Percentiles rank a stretch among this genome's conserved stretches.
Evolutionary conservation across 2,113 vertebrate genomes (phyloP).

Genomic region (Panurus biarmicus): DNA sequence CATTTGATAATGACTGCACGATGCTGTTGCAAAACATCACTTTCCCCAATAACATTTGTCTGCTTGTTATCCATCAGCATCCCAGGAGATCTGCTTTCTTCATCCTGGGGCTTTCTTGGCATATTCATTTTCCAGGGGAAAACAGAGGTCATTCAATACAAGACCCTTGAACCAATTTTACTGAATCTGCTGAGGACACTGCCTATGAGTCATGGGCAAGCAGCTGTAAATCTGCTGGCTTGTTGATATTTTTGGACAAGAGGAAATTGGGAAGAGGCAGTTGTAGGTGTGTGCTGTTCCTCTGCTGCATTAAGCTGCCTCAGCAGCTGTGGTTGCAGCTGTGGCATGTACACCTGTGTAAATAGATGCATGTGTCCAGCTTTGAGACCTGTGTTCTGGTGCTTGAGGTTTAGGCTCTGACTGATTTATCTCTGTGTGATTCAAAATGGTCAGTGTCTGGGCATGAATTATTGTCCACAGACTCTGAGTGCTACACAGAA

Average conservation of each 20-base stretch:
- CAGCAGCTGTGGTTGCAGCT: background rate
- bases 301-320: background rate
- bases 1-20: background rate
- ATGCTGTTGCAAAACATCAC: background rate
- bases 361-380: background rate
- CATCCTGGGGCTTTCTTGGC: background rate
- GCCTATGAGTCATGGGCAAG: background rate
- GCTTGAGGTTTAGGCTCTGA: background rate
- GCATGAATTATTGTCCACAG: background rate
- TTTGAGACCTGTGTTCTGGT: background rate
- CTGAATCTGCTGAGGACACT: background rate
- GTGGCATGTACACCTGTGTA: background rate
- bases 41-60: background rate
- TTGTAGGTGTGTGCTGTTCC: background rate
- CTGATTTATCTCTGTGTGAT: background rate
- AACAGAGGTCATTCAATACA: background rate
- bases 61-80: background rate
- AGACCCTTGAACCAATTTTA: background rate
- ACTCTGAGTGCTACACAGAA: background rate
- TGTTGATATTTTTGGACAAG: background rate
- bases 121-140: background rate
- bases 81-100: background rate
- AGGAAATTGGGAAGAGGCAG: background rate
- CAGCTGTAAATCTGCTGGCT: background rate
- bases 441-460: background rate